These are phyloP conservation scores for Thymelicus sylvestris DNA, from an alignment of 2,888 invertebrate genomes.

Conservation along the genomic window DNA sequence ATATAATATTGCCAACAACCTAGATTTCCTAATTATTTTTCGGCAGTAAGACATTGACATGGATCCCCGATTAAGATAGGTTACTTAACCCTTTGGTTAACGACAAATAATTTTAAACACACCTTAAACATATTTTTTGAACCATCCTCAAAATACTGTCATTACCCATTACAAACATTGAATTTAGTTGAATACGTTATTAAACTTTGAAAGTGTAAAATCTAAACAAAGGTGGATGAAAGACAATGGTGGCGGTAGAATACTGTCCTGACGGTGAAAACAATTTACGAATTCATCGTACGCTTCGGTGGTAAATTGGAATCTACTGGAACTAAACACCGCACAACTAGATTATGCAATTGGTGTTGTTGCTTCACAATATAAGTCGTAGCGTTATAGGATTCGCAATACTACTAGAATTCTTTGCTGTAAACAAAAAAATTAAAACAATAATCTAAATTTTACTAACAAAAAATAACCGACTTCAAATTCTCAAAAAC, in stretches of 20 bases:
- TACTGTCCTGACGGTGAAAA: constrained; percentile 36
- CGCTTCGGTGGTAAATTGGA: constrained; percentile 35
- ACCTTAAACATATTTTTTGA: no score
- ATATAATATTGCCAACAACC: no score
- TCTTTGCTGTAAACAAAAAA: no score
- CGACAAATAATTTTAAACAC: no score
- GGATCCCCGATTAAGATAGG: no score
- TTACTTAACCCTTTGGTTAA: no score
- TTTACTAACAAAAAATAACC: no score
- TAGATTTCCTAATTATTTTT: no score
- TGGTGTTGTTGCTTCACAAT: constrained; percentile 20
- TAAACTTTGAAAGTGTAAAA: constrained; percentile 35
- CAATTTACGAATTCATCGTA: constrained; percentile 36
- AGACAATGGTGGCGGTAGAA: constrained; percentile 38
- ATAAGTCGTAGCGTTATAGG: background rate
- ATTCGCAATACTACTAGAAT: background rate
- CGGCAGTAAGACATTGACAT: no score
- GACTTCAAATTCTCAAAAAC: no score
- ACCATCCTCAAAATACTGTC: background rate
- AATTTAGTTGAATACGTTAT: constrained; percentile 27
- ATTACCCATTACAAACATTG: constrained; percentile 9
- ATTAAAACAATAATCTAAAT: no score
- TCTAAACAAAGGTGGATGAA: constrained; percentile 39
- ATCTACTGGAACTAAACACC: constrained; percentile 40
- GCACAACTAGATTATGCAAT: constrained; percentile 25